A percentile compares a stretch with the other conserved stretches of the same genome.
Evolutionary conservation across 2,888 invertebrate genomes (phyloP).

Genomic region (Limnephilus rhombicus): DNA sequence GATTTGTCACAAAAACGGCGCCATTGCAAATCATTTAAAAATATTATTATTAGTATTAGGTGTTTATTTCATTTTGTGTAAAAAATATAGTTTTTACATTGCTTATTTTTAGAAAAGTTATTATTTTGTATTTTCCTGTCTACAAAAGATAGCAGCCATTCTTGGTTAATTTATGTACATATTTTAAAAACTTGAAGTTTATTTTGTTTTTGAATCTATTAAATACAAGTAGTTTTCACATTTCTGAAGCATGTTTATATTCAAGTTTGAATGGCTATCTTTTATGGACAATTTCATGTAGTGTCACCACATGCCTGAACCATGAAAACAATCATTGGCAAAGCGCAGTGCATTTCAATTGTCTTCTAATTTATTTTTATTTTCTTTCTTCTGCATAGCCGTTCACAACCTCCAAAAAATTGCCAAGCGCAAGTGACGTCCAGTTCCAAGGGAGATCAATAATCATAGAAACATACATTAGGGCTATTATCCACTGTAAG

Average conservation of each 20-base stretch:
- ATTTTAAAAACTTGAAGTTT: background rate
- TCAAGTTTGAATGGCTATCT: background rate
- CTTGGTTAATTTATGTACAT: background rate
- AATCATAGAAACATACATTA: conserved; percentile 64
- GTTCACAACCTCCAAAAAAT: conserved; percentile 78
- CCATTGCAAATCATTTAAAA: too few species aligned
- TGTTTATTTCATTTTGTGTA: background rate
- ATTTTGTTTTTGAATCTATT: background rate
- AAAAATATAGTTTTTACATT: background rate
- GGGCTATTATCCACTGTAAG: conserved; percentile 65
- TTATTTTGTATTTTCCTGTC: background rate
- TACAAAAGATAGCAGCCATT: background rate
- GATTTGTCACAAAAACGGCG: too few species aligned
- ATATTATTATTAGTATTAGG: background rate
- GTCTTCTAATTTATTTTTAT: conserved; percentile 68
- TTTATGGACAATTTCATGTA: conserved; percentile 57
- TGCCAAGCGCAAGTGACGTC: conserved; percentile 67
- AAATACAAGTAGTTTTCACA: background rate
- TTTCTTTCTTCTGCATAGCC: conserved; percentile 74
- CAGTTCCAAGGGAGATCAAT: conserved; percentile 60
- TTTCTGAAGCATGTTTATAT: background rate
- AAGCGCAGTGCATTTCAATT: conserved; percentile 65
- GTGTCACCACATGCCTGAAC: background rate
- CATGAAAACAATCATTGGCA: background rate
- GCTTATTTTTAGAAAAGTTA: background rate